Evolutionary conservation across 2,113 vertebrate genomes (phyloP).

Genomic region (Toxotes jaculatrix): DNA sequence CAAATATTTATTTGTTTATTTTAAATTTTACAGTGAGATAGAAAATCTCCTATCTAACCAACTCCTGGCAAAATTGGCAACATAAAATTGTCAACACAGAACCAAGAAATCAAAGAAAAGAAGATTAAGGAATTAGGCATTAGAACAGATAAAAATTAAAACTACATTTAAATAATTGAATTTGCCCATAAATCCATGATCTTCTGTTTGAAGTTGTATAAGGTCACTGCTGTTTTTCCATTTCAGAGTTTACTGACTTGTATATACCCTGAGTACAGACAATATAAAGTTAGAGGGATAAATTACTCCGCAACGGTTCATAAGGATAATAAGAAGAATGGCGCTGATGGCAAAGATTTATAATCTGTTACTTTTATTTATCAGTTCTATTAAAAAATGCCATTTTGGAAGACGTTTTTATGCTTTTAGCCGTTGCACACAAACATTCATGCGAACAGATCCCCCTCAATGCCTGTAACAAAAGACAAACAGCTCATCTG

Average conservation of each 20-base stretch:
- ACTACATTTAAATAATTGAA: too few relatives aligned
- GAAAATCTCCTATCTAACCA: not conserved
- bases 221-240: not conserved
- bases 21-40: not conserved
- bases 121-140: not conserved
- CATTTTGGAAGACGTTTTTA: not conserved
- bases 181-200: not conserved
- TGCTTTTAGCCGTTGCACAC: slow-evolving; percentile 14
- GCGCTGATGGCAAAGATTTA: not conserved
- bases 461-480: slow-evolving; percentile 9
- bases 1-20: not conserved
- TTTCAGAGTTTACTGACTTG: not conserved
- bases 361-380: not conserved
- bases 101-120: not conserved
- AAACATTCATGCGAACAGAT: not conserved
- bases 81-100: not conserved
- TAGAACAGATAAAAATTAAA: not conserved
- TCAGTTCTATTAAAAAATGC: not conserved
- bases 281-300: not conserved
- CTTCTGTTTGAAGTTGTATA: not conserved
- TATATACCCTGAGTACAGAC: not conserved
- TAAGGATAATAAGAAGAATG: not conserved
- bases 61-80: not conserved
- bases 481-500: slow-evolving; percentile 42
- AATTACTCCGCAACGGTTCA: not conserved